Evolutionary conservation across 2,888 invertebrate species (phyloP).

Genomic region (Philereme vetulata): DNA sequence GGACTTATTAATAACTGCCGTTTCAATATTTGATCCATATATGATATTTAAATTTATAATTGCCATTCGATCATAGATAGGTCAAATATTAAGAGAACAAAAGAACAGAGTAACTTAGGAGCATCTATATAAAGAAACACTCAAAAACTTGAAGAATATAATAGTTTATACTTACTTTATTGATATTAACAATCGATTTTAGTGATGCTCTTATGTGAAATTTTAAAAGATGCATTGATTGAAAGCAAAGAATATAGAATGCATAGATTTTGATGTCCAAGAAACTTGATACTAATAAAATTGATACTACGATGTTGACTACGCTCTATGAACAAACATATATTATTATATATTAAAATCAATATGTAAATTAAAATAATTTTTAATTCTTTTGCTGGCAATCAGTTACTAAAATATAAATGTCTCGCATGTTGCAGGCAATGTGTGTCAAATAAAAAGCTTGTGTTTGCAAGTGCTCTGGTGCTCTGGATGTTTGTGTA

Average conservation of each 20-base stretch:
- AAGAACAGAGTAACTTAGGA: slow-evolving; percentile 14
- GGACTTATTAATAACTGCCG: slow-evolving; percentile 2
- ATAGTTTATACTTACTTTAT: not conserved
- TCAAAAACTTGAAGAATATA: not conserved
- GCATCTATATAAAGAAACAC: slow-evolving; percentile 11
- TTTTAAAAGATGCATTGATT: slow-evolving; percentile 18
- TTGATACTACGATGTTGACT: not conserved
- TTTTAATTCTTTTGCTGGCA: slow-evolving; percentile 23
- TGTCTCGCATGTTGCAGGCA: slow-evolving; percentile 58
- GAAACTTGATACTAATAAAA: not conserved
- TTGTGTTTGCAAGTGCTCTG: slow-evolving; percentile 60
- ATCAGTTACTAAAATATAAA: slow-evolving; percentile 39
- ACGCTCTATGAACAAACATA: not conserved
- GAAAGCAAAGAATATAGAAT: slow-evolving; percentile 19
- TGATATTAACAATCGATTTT: not conserved
- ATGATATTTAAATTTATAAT: no score
- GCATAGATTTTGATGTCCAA: not conserved
- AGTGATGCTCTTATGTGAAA: slow-evolving; percentile 26
- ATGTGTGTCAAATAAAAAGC: slow-evolving; percentile 54
- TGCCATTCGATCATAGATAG: no score
- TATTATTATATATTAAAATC: not conserved
- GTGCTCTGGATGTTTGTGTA: slow-evolving; percentile 61
- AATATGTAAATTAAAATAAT: not conserved
- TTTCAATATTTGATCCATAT: no score
- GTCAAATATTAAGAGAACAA: no score